These are phyloP conservation scores for Sialia sialis DNA, from an alignment of 2,113 vertebrate genomes.

Conservation along the genomic window DNA sequence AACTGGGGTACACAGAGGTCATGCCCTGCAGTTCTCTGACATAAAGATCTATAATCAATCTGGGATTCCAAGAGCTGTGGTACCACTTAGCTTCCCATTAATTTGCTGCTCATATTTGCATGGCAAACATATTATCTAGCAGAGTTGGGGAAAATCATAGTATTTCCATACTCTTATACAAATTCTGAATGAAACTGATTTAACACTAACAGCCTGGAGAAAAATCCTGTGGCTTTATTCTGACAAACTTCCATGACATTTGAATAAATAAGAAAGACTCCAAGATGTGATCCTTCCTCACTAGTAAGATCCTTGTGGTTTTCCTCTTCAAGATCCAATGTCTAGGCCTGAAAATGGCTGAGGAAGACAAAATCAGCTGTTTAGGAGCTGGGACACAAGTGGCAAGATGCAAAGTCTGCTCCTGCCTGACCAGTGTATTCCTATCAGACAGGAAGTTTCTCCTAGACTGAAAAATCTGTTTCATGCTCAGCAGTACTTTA, in stretches of 20 bases:
- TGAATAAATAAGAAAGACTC: background rate
- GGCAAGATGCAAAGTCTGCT: background rate
- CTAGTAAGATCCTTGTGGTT: background rate
- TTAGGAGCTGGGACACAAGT: background rate
- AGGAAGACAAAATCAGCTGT: background rate
- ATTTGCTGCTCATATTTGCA: background rate
- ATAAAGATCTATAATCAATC: background rate
- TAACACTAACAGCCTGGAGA: background rate
- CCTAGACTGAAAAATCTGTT: background rate
- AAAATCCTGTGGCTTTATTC: background rate
- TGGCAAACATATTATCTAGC: background rate
- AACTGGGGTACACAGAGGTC: background rate
- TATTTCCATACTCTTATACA: background rate
- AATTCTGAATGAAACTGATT: background rate
- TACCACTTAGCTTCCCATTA: background rate
- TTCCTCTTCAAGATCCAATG: background rate
- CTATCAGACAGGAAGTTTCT: background rate
- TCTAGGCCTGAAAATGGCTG: background rate
- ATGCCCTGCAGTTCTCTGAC: background rate
- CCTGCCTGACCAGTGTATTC: background rate
- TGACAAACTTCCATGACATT: background rate
- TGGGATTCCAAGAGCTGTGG: background rate
- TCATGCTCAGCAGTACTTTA: background rate
- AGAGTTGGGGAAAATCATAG: background rate
- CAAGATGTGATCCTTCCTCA: background rate